phyloP scores from a whole-genome alignment of 2,888 invertebrate genomes.

The Nemapogon koenigi region DNA sequence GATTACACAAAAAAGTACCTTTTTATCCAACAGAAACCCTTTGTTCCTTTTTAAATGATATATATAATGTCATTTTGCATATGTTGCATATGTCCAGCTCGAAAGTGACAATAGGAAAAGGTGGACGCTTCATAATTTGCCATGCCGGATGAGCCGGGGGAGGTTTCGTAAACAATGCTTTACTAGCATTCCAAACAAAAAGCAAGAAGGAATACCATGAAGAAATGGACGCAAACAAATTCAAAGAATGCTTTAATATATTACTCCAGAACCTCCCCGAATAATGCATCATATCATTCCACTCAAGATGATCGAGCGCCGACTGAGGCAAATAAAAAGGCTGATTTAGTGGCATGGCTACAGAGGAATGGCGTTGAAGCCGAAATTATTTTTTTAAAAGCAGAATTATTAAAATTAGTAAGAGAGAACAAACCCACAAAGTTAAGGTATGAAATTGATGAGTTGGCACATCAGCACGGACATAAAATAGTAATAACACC shows the following conservation, averaged over 20 bases:
- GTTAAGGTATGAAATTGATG: background rate
- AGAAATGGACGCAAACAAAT: slow-evolving; percentile 1
- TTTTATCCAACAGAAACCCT: too few relatives aligned
- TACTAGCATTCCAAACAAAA: background rate
- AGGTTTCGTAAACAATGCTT: slow-evolving; percentile 1
- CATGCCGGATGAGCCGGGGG: slow-evolving; percentile 5
- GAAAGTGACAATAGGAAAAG: slow-evolving; percentile 8
- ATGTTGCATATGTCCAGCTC: slow-evolving; percentile 1
- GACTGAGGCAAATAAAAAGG: background rate
- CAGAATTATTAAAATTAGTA: background rate
- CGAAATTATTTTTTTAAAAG: background rate
- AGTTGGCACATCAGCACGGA: background rate
- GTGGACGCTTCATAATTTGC: slow-evolving; percentile 4
- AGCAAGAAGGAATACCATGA: background rate
- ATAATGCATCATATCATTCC: slow-evolving; percentile 1
- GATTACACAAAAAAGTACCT: too few relatives aligned
- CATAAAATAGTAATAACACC: background rate
- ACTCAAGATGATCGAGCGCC: background rate
- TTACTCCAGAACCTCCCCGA: background rate
- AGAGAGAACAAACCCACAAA: background rate
- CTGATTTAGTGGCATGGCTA: background rate
- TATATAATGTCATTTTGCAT: too few relatives aligned
- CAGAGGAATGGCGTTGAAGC: background rate
- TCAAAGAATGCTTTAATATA: background rate
- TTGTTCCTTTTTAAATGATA: too few relatives aligned